A percentile compares a stretch with the other conserved stretches of the same genome.
phyloP scores from a whole-genome alignment of 2,888 invertebrate species.

The Leptinotarsa tumamoca region DNA sequence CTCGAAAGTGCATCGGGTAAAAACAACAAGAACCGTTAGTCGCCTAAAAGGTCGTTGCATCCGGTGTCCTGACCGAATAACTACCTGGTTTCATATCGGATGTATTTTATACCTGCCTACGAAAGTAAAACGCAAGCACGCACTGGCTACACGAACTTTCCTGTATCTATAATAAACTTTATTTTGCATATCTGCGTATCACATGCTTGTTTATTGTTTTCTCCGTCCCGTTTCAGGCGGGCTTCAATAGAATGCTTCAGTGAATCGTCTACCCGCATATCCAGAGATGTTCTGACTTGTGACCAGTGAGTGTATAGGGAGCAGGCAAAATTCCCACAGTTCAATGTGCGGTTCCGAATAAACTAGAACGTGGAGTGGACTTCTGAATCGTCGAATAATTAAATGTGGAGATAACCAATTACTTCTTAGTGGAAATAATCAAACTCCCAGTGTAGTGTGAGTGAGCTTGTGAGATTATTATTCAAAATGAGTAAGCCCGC shows the following conservation, averaged over 20 bases:
- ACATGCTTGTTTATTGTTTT: constrained; percentile 1
- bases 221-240: not conserved
- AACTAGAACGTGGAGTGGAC: not conserved
- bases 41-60: not conserved
- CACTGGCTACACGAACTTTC: not conserved
- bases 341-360: not conserved
- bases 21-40: not conserved
- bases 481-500: constrained; percentile 28
- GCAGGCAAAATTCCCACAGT: not conserved
- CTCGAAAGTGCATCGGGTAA: not conserved
- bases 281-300: not conserved
- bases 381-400: not conserved
- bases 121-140: not conserved
- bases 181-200: constrained; percentile 8
- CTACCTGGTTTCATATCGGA: not conserved
- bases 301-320: constrained; percentile 5
- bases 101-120: not conserved
- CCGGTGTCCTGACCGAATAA: not conserved
- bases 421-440: not conserved
- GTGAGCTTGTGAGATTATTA: not conserved
- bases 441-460: constrained; percentile 15
- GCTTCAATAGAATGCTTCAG: not conserved
- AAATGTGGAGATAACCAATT: constrained; percentile 8
- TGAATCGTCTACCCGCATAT: not conserved
- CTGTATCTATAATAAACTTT: not conserved